Percentiles rank a stretch among this genome's conserved stretches.
Conservation (phyloP, 2,113 vertebrate species). For the Nothobranchius kuhntae region DNA sequence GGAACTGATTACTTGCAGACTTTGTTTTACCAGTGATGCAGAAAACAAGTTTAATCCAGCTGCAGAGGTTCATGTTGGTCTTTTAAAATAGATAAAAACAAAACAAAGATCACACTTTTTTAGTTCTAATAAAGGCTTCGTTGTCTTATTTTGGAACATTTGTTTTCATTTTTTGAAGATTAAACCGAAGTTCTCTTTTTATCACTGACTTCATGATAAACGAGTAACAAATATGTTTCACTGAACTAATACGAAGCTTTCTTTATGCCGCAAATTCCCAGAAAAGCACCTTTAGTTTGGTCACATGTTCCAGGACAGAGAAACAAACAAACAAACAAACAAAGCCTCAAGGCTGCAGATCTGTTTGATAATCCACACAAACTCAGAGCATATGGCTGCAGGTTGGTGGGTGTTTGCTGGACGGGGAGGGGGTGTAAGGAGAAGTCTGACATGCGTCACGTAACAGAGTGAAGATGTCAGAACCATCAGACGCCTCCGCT, state of each 20-base stretch:
- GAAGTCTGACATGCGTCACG: background rate
- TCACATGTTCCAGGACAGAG: background rate
- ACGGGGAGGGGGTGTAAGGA: conserved; percentile 3
- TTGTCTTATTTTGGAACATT: too few species aligned
- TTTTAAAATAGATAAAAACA: background rate
- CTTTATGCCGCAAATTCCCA: too few species aligned
- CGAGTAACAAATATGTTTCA: too few species aligned
- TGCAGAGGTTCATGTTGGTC: too few species aligned
- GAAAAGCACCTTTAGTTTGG: background rate
- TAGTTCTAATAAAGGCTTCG: too few species aligned
- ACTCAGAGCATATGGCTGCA: background rate
- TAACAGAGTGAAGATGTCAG: conserved; percentile 6
- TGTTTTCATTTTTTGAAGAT: too few species aligned
- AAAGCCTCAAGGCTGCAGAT: background rate
- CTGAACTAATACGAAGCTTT: too few species aligned
- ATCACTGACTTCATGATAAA: too few species aligned
- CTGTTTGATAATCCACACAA: background rate
- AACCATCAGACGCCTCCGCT: background rate
- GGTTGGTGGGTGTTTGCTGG: background rate
- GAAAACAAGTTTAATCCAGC: background rate
- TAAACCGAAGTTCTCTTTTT: too few species aligned
- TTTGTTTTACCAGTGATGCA: background rate
- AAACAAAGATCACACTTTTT: too few species aligned
- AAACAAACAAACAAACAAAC: background rate
- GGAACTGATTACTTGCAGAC: background rate